Percentiles rank a stretch among this genome's conserved stretches.
These are phyloP conservation scores for Periplaneta americana DNA, from an alignment of 1,140 invertebrate species.

Conservation along the genomic window DNA sequence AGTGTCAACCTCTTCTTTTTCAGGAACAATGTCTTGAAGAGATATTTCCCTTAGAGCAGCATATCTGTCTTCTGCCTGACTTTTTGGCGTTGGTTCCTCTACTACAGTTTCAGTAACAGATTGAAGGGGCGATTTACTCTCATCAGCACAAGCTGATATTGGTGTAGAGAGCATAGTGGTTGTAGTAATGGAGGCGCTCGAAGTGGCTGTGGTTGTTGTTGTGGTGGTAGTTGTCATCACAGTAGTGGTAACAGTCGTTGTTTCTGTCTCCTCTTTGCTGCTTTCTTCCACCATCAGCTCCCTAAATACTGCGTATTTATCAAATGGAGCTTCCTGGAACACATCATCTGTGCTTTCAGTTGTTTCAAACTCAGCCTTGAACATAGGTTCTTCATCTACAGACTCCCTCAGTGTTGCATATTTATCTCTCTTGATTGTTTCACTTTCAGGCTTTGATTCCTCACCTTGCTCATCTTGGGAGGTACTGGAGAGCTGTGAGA, in stretches of 20 bases:
- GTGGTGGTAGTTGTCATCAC: neutral
- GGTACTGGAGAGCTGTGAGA: slow-evolving; percentile 14
- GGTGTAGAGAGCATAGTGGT: neutral
- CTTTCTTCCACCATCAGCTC: slow-evolving; percentile 54
- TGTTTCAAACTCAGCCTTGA: slow-evolving; percentile 51
- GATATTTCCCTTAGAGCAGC: slow-evolving; percentile 64
- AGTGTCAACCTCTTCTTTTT: slow-evolving; percentile 31
- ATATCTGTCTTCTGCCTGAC: slow-evolving; percentile 51
- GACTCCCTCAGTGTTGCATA: slow-evolving; percentile 27
- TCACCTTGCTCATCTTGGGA: slow-evolving; percentile 29
- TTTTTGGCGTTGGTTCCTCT: neutral
- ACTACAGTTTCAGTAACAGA: neutral
- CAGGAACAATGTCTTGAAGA: slow-evolving; percentile 45
- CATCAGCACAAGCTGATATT: neutral
- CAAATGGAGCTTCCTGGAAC: slow-evolving; percentile 43
- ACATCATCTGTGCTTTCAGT: slow-evolving; percentile 17
- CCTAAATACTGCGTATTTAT: slow-evolving; percentile 79
- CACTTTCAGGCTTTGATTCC: slow-evolving; percentile 14
- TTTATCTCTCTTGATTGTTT: slow-evolving; percentile 17
- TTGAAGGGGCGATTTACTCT: neutral
- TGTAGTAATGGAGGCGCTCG: neutral
- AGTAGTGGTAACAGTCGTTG: neutral
- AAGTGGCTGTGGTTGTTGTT: neutral
- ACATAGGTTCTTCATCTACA: slow-evolving; percentile 35
- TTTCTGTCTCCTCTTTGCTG: neutral